Conservation (phyloP, 1,140 invertebrate species). For the Phthorimaea operculella region DNA sequence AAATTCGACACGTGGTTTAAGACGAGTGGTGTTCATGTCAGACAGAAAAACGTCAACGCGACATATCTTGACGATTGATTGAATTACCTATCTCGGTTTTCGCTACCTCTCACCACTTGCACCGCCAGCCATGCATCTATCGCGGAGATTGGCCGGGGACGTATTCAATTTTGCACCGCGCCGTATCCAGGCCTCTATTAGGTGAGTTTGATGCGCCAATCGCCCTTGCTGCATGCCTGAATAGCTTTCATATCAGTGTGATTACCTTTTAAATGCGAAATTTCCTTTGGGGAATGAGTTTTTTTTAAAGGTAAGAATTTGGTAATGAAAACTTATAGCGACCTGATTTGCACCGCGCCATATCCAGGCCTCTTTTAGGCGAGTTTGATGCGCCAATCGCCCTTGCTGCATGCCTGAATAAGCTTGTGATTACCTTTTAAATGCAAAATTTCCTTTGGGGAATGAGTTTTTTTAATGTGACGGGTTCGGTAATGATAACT, state of each 20-base stretch:
- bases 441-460: not conserved
- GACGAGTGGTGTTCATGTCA: too few relatives aligned
- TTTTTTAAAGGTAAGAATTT: too few relatives aligned
- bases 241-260: not conserved
- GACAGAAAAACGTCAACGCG: too few relatives aligned
- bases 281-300: not conserved
- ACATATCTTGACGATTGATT: too few relatives aligned
- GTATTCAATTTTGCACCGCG: conserved; percentile 50
- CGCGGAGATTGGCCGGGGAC: conserved; percentile 46
- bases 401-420: not conserved
- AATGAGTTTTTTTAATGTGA: not conserved
- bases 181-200: conserved; percentile 50
- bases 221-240: too few relatives aligned
- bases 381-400: conserved; percentile 34
- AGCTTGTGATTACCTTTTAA: not conserved
- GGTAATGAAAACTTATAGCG: too few relatives aligned
- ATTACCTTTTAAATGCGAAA: too few relatives aligned
- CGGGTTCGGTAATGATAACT: too few relatives aligned
- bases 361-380: conserved; percentile 49
- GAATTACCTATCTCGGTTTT: too few relatives aligned
- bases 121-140: conserved; percentile 32
- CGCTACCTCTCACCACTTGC: conserved; percentile 12
- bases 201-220: conserved; percentile 35
- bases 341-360: conserved; percentile 42
- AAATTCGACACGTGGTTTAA: too few relatives aligned